Base-by-base conservation (phyloP, 37 sponge, comb jelly and placozoan species). In the Mnemiopsis leidyi region DNA sequence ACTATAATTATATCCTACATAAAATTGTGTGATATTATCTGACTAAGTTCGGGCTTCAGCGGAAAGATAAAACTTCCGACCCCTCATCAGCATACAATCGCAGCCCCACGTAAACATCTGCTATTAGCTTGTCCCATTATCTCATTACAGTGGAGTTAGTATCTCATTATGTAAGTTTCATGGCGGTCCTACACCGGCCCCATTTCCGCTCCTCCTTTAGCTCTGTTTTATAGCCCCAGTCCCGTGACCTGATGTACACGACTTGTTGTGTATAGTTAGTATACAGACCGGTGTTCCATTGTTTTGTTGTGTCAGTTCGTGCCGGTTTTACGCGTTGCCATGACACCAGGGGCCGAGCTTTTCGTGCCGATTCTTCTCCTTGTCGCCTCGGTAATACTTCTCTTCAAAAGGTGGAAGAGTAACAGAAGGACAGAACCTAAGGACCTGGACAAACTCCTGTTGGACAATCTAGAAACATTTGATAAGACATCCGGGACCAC, bases 391-490 rank as follows among this genome's bases (percentile, higher is more conserved):
- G 79, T 77, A 77, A 77, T 32, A 32, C 33, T 34, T 77, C 2
- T 77, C 21, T 77, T 34, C 79, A 77, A 77, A 77, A 77, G 79
- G 79, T 77, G 79, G 79, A 34, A 18, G 36, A 7, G 36, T 1
- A 34, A 9, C 35, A 77, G 79, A 32, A 31, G 36, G 20, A 26
- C 32, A 0, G 35, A 32, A 33, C 79, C n/a, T 7, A 61, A 3
- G 0, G 61, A 85, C 61, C 40, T 85, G 0, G 90, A 85, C 90
- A 9, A 33, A 25, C 61, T 85, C 3, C 61, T 85, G 13, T 23
- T 85, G 90, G 61, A 85, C 61, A 85, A 85, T 39, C 23, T 85
- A 61, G 90, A 85, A 28, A 85, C 90, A 85, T 85, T 85, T 85
- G 90, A 85, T 37, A 38, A 85, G 90, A 85, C 90, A n/a, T 28